phyloP scores from a whole-genome alignment of 1,140 invertebrate genomes.

The Lineus longissimus region DNA sequence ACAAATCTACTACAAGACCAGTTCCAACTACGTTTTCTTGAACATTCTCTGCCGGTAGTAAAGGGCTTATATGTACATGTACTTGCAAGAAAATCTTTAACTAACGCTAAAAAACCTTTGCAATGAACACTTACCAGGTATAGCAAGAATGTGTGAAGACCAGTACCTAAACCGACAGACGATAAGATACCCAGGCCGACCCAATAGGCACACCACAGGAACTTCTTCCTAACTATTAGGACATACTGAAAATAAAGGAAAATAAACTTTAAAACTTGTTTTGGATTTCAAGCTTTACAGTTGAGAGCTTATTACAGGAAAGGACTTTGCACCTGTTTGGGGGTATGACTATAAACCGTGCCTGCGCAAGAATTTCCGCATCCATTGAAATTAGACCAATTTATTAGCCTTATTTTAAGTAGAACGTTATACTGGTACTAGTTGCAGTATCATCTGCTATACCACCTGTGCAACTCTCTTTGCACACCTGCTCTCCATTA shows the following conservation, averaged over 20 bases:
- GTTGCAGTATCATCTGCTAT: too few relatives aligned
- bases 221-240: constrained; percentile 49
- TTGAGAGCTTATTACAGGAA: background rate
- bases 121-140: constrained; percentile 80
- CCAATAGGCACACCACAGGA: constrained; percentile 87
- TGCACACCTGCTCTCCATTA: too few relatives aligned
- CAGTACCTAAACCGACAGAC: constrained; percentile 95
- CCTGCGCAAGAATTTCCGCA: background rate
- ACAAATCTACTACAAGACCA: too few relatives aligned
- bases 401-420: background rate
- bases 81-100: background rate
- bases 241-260: constrained; percentile 46
- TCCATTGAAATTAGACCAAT: background rate
- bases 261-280: constrained; percentile 38
- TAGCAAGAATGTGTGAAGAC: constrained; percentile 95
- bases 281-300: constrained; percentile 41
- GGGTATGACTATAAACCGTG: background rate
- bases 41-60: too few relatives aligned
- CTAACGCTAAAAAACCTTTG: too few relatives aligned
- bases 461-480: too few relatives aligned
- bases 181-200: constrained; percentile 90
- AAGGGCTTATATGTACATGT: too few relatives aligned
- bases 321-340: background rate
- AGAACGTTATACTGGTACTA: too few relatives aligned
- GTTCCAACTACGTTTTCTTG: background rate